Base-by-base conservation (phyloP, 2,113 vertebrate species). In the Misgurnus anguillicaudatus region DNA sequence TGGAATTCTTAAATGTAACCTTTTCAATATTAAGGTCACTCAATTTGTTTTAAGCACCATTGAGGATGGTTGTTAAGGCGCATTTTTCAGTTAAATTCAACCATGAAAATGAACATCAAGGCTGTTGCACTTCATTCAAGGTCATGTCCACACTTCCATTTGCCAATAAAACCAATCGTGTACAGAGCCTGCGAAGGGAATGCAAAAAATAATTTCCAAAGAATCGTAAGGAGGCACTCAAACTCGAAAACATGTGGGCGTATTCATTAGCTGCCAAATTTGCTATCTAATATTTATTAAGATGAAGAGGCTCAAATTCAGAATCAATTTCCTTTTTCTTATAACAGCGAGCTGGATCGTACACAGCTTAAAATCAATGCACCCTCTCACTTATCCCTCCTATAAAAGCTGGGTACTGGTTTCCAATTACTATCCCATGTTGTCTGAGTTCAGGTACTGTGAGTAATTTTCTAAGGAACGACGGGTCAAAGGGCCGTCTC, bases 291-390 rank as follows among this genome's bases (percentile, higher is more conserved):
- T 83, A 73, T 80, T 63, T 11, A 80, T 80, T 57, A 73, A 62
- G 62, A 83, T 80, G 58, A 77, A 83, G 75, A 67, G 74, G 62
- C 61, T 80, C 67, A 53, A 73, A 79, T 66, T 80, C 74, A 55
- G 24, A 67, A 80, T 77, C 78, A 73, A 77, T 83, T 71, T 77
- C 38, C 53, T 73, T 64, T 72, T 68, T 11, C 72, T 64, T 42
- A 66, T 67, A 77, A 83, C 61, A 76, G 65, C 48, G 48, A 17
- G 45, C 69, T 45, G 48, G 51, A 80, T 21, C 67, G 39, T 72
- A 36, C 82, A 42, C 58, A 72, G 58, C 73, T 80, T 80, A 72
- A 83, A 83, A 80, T 83, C 78, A 73, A 77, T 83, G 66, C 65
- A 64, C 45, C 41, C 41, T 62, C 62, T 77, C 38, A 24, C 53